phyloP scores from a whole-genome alignment of 2,888 invertebrate species.

The Meiosimyza platycephala region DNA sequence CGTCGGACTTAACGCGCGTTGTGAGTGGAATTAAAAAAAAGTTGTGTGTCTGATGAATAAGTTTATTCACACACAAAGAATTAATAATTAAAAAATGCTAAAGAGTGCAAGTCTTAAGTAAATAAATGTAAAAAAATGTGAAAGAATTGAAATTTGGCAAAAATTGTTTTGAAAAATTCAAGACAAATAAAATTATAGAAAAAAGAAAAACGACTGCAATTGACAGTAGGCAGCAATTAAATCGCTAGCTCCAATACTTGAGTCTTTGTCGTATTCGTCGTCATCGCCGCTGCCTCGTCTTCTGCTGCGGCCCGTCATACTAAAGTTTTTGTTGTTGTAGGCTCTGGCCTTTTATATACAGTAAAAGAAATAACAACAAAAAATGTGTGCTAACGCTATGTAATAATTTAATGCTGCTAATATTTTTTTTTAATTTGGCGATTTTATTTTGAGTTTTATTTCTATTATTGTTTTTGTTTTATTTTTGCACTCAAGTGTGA shows the following conservation, averaged over 20 bases:
- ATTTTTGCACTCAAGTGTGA: no score
- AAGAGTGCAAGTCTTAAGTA: constrained; percentile 1
- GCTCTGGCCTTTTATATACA: constrained; percentile 29
- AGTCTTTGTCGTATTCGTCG: not conserved
- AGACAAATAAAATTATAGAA: constrained; percentile 1
- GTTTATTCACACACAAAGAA: not conserved
- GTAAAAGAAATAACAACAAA: not conserved
- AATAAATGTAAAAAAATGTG: not conserved
- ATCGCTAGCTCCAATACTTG: constrained; percentile 16
- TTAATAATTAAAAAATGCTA: not conserved
- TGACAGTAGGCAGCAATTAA: constrained; percentile 1
- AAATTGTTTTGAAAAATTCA: not conserved
- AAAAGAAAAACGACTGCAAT: not conserved
- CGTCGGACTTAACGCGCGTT: constrained; percentile 13
- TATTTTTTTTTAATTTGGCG: not conserved
- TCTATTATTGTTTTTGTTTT: no score
- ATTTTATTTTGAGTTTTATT: no score
- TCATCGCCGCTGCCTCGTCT: constrained; percentile 5
- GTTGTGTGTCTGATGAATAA: not conserved
- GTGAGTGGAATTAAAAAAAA: constrained; percentile 19
- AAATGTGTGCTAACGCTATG: constrained; percentile 24
- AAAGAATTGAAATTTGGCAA: no score
- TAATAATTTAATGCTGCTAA: constrained; percentile 25
- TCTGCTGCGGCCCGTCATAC: not conserved
- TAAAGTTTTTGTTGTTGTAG: constrained; percentile 31